Base-by-base conservation (phyloP, 2,888 invertebrate genomes). In the Limenitis camilla region DNA sequence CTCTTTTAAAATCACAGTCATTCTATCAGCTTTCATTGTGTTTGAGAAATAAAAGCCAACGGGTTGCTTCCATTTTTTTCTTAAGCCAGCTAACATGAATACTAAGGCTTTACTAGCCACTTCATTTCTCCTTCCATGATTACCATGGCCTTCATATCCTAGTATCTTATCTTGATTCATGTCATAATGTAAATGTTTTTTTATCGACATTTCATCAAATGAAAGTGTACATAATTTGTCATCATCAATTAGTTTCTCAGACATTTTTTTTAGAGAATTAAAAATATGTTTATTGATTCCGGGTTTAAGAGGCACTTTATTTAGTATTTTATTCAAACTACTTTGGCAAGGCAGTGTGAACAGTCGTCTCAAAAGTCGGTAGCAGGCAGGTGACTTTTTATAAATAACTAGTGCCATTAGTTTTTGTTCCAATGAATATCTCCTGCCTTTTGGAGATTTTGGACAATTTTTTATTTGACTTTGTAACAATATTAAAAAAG, bases 301-400 rank as follows among this genome's bases (percentile, higher is more conserved):
- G 32, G 51, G 27, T 32, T 41, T 38, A 19, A 63, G 32, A 6
- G 61, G 59, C 6, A 63, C 49, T 55, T 39, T 60, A 51, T 61
- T 62, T 10, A 63, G 42, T 35, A 66, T 40, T 38, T 49, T 45
- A 5, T 56, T 62, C 32, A 62, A 44, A 40, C 49, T 54, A 38
- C 58, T 59, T 42, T 46, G 56, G 39, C 53, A 52, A n/a, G 62
- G 62, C 33, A 65, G 53, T 40, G 58, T 40, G 55, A 64, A 63
- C 44, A 66, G 35, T 41, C 62, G 53, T 32, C 63, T 50, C 7
- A 65, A 49, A n/a, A 64, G 38, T 28, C 60, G 53, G 40, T 65
- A 64, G 29, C 64, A 65, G 5, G 60, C 48, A 27, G 57, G 59
- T 8, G 61, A 67, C 28, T 56, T 61, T 59, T 63, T 64, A 40